phyloP scores from a whole-genome alignment of 1,140 invertebrate species.

The Tenebrio molitor region DNA sequence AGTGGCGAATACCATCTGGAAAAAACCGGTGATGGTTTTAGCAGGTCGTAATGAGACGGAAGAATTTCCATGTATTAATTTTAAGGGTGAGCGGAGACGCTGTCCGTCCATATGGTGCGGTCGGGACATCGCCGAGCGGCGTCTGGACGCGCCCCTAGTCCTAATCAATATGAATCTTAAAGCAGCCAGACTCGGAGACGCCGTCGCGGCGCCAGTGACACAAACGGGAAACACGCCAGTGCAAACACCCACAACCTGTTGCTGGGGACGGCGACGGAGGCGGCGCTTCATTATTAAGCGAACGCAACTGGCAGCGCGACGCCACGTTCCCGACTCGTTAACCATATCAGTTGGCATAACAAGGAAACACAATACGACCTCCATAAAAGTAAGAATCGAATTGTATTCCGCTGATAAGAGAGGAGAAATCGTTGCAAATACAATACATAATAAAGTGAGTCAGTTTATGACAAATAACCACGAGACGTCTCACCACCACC shows the following conservation, averaged over 20 bases:
- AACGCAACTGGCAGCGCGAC: slow-evolving; percentile 12
- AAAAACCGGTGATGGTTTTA: background rate
- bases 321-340: slow-evolving; percentile 9
- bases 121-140: slow-evolving; percentile 25
- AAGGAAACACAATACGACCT: background rate
- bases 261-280: slow-evolving; percentile 39
- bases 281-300: slow-evolving; percentile 36
- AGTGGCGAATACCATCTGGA: background rate
- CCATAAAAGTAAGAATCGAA: background rate
- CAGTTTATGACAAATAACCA: no score
- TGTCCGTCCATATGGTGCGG: slow-evolving; percentile 32
- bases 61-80: slow-evolving; percentile 9
- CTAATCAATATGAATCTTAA: slow-evolving; percentile 42
- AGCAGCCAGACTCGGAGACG: slow-evolving; percentile 48
- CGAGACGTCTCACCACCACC: no score
- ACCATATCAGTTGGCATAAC: background rate
- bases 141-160: slow-evolving; percentile 40
- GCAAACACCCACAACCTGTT: slow-evolving; percentile 47
- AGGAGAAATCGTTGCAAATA: background rate
- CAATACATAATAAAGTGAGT: background rate
- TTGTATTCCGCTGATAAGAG: background rate
- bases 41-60: background rate
- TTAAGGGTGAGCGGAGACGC: background rate
- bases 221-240: slow-evolving; percentile 43
- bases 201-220: slow-evolving; percentile 54